These are phyloP conservation scores for Zophobas atratus DNA, from an alignment of 1,140 invertebrate genomes.

Conservation along the genomic window DNA sequence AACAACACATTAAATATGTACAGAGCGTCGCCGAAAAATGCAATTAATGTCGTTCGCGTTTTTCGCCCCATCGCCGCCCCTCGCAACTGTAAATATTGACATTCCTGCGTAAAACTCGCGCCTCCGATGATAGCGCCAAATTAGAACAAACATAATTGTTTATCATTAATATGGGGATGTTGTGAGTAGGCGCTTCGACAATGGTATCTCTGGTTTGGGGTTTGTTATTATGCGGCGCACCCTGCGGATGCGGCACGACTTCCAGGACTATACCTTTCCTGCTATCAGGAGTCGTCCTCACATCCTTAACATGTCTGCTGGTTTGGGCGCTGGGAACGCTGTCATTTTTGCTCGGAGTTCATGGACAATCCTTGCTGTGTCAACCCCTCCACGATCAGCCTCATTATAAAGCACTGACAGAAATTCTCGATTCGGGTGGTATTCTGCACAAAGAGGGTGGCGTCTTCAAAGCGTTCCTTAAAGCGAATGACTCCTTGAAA, in stretches of 20 bases:
- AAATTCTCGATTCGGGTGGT: slow-evolving; percentile 75
- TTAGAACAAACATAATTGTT: slow-evolving; percentile 35
- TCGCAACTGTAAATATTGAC: background rate
- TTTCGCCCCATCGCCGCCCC: background rate
- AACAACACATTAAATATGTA: slow-evolving; percentile 43
- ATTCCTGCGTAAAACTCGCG: background rate
- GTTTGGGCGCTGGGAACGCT: slow-evolving; percentile 69
- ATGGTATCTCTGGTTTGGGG: slow-evolving; percentile 69
- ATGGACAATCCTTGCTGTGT: slow-evolving; percentile 75
- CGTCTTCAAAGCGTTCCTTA: slow-evolving; percentile 71
- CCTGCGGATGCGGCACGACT: slow-evolving; percentile 72
- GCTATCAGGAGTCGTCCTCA: slow-evolving; percentile 69
- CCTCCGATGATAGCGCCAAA: slow-evolving; percentile 10
- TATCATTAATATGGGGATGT: slow-evolving; percentile 22
- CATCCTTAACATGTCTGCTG: slow-evolving; percentile 68
- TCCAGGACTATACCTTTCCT: slow-evolving; percentile 72
- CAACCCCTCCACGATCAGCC: slow-evolving; percentile 75
- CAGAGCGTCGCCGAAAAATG: slow-evolving; percentile 7
- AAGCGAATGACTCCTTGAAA: slow-evolving; percentile 62
- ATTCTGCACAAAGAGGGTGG: slow-evolving; percentile 72
- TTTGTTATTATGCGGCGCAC: slow-evolving; percentile 69
- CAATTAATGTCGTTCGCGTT: background rate
- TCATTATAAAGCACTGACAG: slow-evolving; percentile 72
- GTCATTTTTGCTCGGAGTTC: slow-evolving; percentile 70
- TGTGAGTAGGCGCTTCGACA: slow-evolving; percentile 65